phyloP scores from a whole-genome alignment of 2,888 invertebrate species.

The Magallana nippona region DNA sequence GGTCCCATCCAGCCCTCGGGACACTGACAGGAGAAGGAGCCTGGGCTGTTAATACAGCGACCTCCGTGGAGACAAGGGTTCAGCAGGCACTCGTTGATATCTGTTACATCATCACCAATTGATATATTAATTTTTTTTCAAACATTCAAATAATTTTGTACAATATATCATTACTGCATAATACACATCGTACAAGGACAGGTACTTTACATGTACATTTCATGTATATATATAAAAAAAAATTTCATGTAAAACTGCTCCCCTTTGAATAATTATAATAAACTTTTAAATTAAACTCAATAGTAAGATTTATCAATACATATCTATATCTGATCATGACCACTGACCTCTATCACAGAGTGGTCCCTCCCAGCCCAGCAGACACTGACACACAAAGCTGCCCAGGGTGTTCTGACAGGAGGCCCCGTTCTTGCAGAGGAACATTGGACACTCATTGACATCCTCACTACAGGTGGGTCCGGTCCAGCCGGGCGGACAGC shows the following conservation, averaged over 20 bases:
- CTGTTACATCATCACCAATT: conserved; percentile 45
- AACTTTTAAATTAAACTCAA: no score
- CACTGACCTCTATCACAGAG: conserved; percentile 79
- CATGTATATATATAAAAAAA: no score
- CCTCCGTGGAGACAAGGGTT: conserved; percentile 60
- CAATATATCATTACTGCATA: no score
- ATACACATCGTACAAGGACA: no score
- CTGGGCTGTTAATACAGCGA: conserved; percentile 61
- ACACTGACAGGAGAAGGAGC: conserved; percentile 61
- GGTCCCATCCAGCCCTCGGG: conserved; percentile 61
- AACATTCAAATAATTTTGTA: not conserved
- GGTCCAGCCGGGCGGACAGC: conserved; percentile 56
- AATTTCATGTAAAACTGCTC: no score
- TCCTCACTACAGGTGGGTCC: conserved; percentile 54
- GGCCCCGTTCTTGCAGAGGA: conserved; percentile 62
- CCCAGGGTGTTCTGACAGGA: conserved; percentile 62
- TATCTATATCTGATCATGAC: no score
- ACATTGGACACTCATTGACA: conserved; percentile 58
- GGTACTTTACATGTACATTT: no score
- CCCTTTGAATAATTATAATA: no score
- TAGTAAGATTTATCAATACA: no score
- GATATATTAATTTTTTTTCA: not conserved
- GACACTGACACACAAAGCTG: conserved; percentile 58
- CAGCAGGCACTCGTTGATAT: conserved; percentile 60
- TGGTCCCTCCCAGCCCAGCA: conserved; percentile 60